Evolutionary conservation across 37 sponge, comb jelly and placozoan genomes (phyloP).

Genomic region (Hormiphora californensis): DNA sequence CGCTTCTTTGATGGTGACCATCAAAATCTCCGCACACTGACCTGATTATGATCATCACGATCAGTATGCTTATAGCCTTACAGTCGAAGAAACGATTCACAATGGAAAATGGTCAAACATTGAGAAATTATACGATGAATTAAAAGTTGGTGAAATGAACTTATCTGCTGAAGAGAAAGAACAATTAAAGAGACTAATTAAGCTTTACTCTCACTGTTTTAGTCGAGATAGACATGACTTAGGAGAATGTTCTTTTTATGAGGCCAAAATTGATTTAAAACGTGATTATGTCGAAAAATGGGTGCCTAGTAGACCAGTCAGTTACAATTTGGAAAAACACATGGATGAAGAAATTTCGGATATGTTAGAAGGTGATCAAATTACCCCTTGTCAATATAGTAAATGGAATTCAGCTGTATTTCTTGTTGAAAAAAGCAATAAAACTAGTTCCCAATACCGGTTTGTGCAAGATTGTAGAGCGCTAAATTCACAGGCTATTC

Average conservation of each 20-base stretch:
- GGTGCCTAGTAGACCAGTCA: neutral
- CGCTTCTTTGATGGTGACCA: too few species aligned
- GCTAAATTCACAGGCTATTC: neutral
- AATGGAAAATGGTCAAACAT: neutral
- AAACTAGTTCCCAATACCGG: neutral
- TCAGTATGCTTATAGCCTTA: too few species aligned
- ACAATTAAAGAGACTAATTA: neutral
- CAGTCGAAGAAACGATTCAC: neutral
- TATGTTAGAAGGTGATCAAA: conserved; percentile 19
- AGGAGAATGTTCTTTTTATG: neutral
- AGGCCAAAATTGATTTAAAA: conserved; percentile 14
- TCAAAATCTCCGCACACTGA: too few species aligned
- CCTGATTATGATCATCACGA: too few species aligned
- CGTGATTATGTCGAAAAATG: neutral
- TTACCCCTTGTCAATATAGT: neutral
- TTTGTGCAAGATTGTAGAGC: conserved; percentile 30
- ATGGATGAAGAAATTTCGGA: conserved; percentile 8
- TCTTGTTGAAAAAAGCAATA: neutral
- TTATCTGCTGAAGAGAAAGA: neutral
- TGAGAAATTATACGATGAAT: neutral
- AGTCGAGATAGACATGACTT: neutral
- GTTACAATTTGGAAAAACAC: conserved; percentile 1
- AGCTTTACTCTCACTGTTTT: neutral
- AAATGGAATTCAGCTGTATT: neutral
- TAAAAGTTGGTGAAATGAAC: neutral